phyloP scores from a whole-genome alignment of 2,113 vertebrate species.

The Anseranas semipalmata region DNA sequence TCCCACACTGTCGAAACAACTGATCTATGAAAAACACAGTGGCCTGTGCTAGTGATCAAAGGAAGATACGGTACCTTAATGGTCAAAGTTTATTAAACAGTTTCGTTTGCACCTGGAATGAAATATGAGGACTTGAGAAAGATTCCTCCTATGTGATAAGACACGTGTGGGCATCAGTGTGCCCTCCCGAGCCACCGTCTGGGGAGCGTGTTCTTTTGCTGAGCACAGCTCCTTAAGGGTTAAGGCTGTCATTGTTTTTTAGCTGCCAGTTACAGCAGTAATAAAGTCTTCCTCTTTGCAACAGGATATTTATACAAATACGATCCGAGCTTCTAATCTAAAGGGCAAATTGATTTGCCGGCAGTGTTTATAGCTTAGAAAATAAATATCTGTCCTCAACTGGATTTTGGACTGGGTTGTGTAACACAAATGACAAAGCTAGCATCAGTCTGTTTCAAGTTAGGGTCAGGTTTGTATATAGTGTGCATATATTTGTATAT shows the following conservation, averaged over 20 bases:
- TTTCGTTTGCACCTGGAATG: conserved; percentile 8
- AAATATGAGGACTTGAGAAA: conserved; percentile 27
- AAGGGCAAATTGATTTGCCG: conserved; percentile 63
- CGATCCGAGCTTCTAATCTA: conserved; percentile 39
- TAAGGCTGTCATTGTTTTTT: neutral
- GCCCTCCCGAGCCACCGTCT: neutral
- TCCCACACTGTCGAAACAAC: conserved; percentile 68
- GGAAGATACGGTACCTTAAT: conserved; percentile 47
- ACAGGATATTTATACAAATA: conserved; percentile 72
- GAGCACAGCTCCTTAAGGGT: conserved; percentile 10
- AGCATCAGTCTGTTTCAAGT: conserved; percentile 56
- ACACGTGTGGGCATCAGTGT: neutral
- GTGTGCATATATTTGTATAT: conserved; percentile 48
- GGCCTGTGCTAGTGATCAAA: conserved; percentile 67
- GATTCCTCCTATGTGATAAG: conserved; percentile 20
- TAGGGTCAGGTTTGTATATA: conserved; percentile 60
- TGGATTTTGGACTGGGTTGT: conserved; percentile 49
- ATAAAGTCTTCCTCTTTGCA: conserved; percentile 54
- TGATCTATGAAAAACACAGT: conserved; percentile 60
- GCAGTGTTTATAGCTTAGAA: conserved; percentile 63
- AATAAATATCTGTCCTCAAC: conserved; percentile 49
- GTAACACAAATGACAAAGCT: conserved; percentile 59
- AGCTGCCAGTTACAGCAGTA: conserved; percentile 46
- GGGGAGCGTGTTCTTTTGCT: neutral
- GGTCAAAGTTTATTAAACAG: conserved; percentile 61